These are phyloP conservation scores for Corvus moneduloides DNA, from an alignment of 2,113 vertebrate genomes.

Conservation along the genomic window DNA sequence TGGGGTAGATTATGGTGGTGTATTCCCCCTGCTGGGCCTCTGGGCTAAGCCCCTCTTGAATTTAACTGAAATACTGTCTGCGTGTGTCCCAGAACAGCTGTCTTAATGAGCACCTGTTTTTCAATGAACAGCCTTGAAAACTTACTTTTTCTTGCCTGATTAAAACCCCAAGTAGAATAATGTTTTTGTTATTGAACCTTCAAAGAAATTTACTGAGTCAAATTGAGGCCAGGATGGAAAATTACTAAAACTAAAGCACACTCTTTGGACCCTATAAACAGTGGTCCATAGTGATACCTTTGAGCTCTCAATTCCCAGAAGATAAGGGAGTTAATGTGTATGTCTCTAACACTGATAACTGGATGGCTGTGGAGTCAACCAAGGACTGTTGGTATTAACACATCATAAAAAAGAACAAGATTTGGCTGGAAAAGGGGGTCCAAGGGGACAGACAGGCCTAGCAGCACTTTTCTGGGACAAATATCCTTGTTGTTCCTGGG, in stretches of 20 bases:
- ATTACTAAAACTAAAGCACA: neutral
- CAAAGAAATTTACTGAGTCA: neutral
- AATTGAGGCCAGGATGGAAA: neutral
- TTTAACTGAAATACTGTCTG: neutral
- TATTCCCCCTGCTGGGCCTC: neutral
- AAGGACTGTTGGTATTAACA: neutral
- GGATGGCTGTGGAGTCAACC: neutral
- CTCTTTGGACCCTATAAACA: too few relatives aligned
- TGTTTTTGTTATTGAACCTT: neutral
- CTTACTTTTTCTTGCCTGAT: neutral
- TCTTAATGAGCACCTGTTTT: neutral
- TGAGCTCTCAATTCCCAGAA: neutral
- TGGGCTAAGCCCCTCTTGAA: neutral
- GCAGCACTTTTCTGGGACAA: neutral
- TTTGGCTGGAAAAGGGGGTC: neutral
- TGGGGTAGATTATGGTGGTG: neutral
- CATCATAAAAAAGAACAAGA: rapidly evolving
- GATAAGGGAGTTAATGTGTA: neutral
- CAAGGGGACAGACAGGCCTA: neutral
- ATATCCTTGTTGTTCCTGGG: rapidly evolving
- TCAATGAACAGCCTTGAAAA: neutral
- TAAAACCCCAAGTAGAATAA: neutral
- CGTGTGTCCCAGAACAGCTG: neutral
- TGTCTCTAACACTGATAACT: neutral
- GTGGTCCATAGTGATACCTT: neutral